Base-by-base conservation (phyloP, 2,113 vertebrate species). In the Mustela lutreola region DNA sequence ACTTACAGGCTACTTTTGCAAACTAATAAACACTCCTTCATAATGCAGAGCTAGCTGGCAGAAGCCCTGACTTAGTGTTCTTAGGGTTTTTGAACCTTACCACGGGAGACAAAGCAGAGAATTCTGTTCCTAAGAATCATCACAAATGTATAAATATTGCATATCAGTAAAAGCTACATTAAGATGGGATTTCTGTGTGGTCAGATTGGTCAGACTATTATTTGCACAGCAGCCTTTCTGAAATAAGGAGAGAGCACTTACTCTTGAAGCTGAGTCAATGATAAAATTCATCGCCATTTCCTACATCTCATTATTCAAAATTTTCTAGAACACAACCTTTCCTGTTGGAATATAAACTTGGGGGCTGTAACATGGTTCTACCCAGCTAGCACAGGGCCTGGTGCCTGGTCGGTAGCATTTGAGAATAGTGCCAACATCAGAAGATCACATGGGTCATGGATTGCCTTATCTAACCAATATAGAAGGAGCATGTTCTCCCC, bases 11-110 rank as follows among this genome's bases (percentile, higher is more conserved):
- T 76, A 65, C 75, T 90, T 92, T 92, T 82, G 79, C 73, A 26
- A 45, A 83, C 24, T 70, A 83, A 90, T 97, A 98, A 97, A 97
- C 96, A 95, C 67, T 91, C 78, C 31, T 89, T 95, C 80, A 56
- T 87, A 96, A 91, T 12, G 12, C 50, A 56, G 16, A 36, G 22
- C 39, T 85, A 76, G 31, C 48, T 90, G 95, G 89, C 85, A 97
- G 73, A 95, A 96, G 83, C 36, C 71, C 56, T 14, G 58, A 93
- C 79, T 92, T 92, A 70, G 36, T 87, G 48, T 39, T 93, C 86
- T 93, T 70, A 65, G 67, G 28, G 42, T 89, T 97, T 79, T 86
- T 84, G 8, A 96, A 87, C 42, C 87, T 71, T 84, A 80, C 75
- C 33, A 75, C 19, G 70, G 39, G 80, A 94, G 56, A 92, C 60